These are phyloP conservation scores for Laterallus jamaicensis DNA, from an alignment of 2,113 vertebrate species.

Conservation along the genomic window DNA sequence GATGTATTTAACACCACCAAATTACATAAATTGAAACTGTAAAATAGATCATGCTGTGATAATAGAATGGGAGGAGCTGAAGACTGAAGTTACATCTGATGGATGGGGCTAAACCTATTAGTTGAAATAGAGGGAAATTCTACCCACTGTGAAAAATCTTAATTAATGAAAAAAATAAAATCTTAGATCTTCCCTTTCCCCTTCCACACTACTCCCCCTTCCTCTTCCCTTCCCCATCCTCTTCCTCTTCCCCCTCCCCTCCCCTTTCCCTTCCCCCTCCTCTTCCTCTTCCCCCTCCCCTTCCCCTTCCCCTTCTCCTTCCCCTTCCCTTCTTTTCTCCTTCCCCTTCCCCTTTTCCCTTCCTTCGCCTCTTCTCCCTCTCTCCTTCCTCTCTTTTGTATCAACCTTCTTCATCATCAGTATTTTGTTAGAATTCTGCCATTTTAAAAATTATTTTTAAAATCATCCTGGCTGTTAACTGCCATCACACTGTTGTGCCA, in stretches of 20 bases:
- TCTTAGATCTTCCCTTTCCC: too few species aligned
- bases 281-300: background rate
- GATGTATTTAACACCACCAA: background rate
- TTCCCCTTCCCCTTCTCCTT: too few species aligned
- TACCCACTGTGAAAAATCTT: background rate
- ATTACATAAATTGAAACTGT: background rate
- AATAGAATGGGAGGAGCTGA: background rate
- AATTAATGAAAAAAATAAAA: background rate
- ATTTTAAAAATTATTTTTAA: background rate
- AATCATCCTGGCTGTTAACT: background rate
- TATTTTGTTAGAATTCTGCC: background rate
- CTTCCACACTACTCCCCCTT: too few species aligned
- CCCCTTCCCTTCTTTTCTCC: background rate
- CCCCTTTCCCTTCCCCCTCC: too few species aligned
- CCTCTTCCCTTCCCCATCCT: too few species aligned
- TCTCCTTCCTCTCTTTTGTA: background rate
- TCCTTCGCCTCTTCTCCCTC: too few species aligned
- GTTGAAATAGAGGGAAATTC: background rate
- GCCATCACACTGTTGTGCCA: background rate
- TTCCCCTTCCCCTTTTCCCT: too few species aligned
- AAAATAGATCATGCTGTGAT: background rate
- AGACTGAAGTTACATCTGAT: background rate
- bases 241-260: too few species aligned
- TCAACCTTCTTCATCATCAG: too few species aligned
- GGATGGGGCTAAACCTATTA: background rate